Percentiles rank a stretch among this genome's conserved stretches.
Evolutionary conservation across 2,797 vertebrate genomes (phyloP).

Genomic region (Oryzias dopingdopingensis): DNA sequence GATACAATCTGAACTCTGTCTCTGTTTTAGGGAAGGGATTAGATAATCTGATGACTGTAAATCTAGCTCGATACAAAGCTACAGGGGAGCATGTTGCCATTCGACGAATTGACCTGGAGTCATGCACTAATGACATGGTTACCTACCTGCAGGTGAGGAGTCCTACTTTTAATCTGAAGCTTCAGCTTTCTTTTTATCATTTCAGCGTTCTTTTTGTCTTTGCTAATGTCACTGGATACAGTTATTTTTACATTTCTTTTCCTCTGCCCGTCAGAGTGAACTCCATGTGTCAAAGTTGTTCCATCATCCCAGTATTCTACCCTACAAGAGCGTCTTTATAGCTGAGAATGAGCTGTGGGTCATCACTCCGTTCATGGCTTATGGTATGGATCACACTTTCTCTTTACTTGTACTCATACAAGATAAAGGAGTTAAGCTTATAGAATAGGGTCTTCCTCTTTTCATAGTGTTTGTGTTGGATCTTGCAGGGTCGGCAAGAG

Average conservation of each 20-base stretch:
- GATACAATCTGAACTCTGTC: neutral
- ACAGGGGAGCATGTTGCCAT: constrained; percentile 89
- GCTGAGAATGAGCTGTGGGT: constrained; percentile 98
- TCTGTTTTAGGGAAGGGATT: constrained; percentile 85
- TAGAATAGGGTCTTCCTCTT: neutral
- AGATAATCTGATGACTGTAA: constrained; percentile 94
- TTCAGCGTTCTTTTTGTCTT: neutral
- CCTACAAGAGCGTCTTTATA: constrained; percentile 93
- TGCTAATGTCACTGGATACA: neutral
- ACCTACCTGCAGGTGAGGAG: constrained; percentile 89
- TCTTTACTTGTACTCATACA: no score
- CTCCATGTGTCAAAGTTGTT: constrained; percentile 97
- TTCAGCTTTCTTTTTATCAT: neutral
- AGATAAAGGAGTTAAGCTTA: neutral
- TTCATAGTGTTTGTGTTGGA: constrained; percentile 7
- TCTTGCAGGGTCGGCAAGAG: constrained; percentile 89
- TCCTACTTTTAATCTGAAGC: neutral
- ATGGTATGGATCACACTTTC: constrained; percentile 78
- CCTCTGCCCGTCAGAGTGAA: constrained; percentile 80
- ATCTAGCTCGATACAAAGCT: constrained; percentile 88
- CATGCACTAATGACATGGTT: constrained; percentile 97
- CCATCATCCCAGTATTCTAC: constrained; percentile 91
- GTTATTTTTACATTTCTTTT: neutral
- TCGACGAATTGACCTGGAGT: constrained; percentile 91
- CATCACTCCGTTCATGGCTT: constrained; percentile 96